Evolutionary conservation across 2,888 invertebrate genomes (phyloP), one percentile per base, ranked within the genome.

Genomic region (Bembecia ichneumoniformis): DNA sequence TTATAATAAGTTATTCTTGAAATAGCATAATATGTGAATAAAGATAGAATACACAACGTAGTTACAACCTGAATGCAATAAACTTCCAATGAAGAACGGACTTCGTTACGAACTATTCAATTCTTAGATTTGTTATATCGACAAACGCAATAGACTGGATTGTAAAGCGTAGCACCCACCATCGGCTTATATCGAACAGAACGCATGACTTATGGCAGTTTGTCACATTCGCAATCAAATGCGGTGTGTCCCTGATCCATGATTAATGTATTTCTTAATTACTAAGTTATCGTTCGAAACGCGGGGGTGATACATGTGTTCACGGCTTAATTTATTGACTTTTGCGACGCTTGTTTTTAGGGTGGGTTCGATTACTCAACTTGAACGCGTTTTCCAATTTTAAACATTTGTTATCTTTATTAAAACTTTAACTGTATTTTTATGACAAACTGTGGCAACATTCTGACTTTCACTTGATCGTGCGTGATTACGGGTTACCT

Each of bases 201-300:
- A 58, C 59, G 80, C 83, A 82, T 84, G 84, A 70, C 78, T 72
- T 68, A 66, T 68, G 59, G 77, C 77, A 74, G 76, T 82, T 82
- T 78, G 82, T 82, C 82, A 81, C 75, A 74, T 67, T 75, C 70
- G 78, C 78, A 74, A 76, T 77, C 72, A 75, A 68, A 72, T 68
- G 48, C 58, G 58, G 60, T 62, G 68, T 74, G 77, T 71, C 77
- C 71, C 69, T 74, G 71, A 82, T 76, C 68, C 65, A 65, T 84
- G 86, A 87, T 87, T 82, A 86, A 87, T 87, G 84, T 63, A 57
- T 82, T 82, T 82, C 84, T 83, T 87, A 86, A 87, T 87, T 87
- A 84, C 82, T 68, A 80, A 83, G 80, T 80, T 79, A 82, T 78
- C 78, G 77, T 66, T 69, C 59, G 58, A 58, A 65, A 59, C 66